Conservation (phyloP, 2,113 vertebrate genomes). For the Syrmaticus mikado region DNA sequence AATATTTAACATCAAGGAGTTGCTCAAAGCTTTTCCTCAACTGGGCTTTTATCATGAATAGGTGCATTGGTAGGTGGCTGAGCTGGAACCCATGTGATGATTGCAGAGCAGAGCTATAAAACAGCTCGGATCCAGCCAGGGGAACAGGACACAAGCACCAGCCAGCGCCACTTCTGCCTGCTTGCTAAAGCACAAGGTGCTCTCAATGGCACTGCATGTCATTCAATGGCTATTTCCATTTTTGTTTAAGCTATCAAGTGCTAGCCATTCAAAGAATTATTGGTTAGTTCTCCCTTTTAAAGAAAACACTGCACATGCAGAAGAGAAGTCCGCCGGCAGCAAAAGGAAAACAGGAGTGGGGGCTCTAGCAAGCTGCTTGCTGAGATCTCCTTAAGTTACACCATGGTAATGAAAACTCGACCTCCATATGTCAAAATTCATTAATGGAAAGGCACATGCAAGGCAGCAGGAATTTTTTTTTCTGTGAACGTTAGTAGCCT, state of each 20-base stretch:
- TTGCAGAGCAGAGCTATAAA: neutral
- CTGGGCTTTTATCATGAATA: neutral
- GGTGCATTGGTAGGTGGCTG: neutral
- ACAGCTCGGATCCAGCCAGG: neutral
- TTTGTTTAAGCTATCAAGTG: neutral
- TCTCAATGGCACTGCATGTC: neutral
- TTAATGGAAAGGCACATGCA: fast-evolving
- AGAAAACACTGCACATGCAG: neutral
- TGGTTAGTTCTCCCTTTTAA: neutral
- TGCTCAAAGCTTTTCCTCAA: neutral
- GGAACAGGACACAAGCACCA: neutral
- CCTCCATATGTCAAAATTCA: neutral
- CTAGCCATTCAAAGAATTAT: neutral
- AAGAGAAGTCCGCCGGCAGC: neutral
- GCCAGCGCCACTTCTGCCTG: neutral
- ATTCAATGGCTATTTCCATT: neutral
- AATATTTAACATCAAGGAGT: neutral
- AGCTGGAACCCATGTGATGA: neutral
- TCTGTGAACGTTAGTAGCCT: neutral
- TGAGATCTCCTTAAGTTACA: neutral
- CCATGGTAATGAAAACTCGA: fast-evolving
- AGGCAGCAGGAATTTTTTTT: neutral
- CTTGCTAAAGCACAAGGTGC: fast-evolving
- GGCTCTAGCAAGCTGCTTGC: neutral
- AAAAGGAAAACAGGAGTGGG: neutral